A percentile compares a stretch with the other conserved stretches of the same genome.
Conservation (phyloP, 2,113 vertebrate species). For the Ivindomyrus marchei region DNA sequence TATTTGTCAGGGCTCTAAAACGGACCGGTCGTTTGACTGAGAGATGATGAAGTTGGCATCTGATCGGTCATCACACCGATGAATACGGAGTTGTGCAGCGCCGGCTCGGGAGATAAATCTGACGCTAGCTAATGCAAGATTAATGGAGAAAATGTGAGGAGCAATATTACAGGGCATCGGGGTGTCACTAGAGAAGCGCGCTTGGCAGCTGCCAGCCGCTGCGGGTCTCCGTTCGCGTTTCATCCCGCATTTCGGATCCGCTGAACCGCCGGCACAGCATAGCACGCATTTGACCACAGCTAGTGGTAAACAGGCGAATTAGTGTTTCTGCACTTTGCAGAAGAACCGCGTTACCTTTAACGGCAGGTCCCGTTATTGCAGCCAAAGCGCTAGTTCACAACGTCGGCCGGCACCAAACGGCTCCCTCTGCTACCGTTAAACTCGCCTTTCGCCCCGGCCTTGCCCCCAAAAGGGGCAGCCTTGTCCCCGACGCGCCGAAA, state of each 20-base stretch:
- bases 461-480: conserved; percentile 42
- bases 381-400: conserved; percentile 33
- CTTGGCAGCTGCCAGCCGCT: neutral
- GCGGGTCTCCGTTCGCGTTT: neutral
- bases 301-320: neutral
- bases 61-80: neutral
- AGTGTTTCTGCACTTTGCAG: neutral
- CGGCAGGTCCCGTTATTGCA: conserved; percentile 51
- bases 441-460: conserved; percentile 36
- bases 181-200: neutral
- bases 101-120: neutral
- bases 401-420: conserved; percentile 1
- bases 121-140: neutral
- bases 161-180: neutral
- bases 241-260: neutral
- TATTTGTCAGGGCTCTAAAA: conserved; percentile 22
- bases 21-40: neutral
- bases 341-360: conserved; percentile 44
- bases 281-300: neutral
- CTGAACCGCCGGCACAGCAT: neutral
- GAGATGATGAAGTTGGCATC: neutral
- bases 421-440: conserved; percentile 28
- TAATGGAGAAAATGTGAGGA: neutral
- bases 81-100: neutral
- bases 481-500: conserved; percentile 36